Conservation (phyloP, 2,888 invertebrate genomes). For the Bibio marci region DNA sequence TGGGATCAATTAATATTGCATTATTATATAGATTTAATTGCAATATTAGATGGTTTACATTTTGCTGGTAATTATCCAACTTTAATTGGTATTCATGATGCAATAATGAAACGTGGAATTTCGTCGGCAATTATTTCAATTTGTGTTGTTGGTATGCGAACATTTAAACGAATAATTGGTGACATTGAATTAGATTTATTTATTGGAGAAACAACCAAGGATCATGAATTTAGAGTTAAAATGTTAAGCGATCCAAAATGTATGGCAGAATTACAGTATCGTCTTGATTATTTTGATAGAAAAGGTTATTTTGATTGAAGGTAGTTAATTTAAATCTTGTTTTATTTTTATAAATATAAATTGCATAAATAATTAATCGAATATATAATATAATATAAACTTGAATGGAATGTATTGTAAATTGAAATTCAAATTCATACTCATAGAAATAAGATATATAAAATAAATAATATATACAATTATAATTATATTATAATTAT, state of each 20-base stretch:
- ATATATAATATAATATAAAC: no score
- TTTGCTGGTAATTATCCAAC: constrained; percentile 2
- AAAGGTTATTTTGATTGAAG: constrained; percentile 3
- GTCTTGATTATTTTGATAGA: constrained; percentile 4
- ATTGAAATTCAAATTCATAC: no score
- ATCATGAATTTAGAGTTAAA: not conserved
- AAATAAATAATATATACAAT: no score
- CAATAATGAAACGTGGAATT: constrained; percentile 3
- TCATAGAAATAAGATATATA: no score
- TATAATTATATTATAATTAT: no score
- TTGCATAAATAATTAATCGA: no score
- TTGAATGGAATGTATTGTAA: no score
- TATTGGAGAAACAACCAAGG: not conserved
- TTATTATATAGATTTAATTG: constrained; percentile 1
- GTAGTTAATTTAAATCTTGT: no score
- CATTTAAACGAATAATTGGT: not conserved
- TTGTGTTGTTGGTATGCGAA: not conserved
- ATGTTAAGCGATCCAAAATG: not conserved
- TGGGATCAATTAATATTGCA: constrained; percentile 1
- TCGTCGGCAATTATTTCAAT: not conserved
- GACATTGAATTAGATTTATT: not conserved
- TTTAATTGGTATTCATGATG: constrained; percentile 1
- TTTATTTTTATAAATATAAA: no score
- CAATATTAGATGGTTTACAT: not conserved
- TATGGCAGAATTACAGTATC: not conserved